A percentile compares a stretch with the other conserved stretches of the same genome.
phyloP scores from a whole-genome alignment of 1,140 invertebrate genomes.

The Apis mellifera region DNA sequence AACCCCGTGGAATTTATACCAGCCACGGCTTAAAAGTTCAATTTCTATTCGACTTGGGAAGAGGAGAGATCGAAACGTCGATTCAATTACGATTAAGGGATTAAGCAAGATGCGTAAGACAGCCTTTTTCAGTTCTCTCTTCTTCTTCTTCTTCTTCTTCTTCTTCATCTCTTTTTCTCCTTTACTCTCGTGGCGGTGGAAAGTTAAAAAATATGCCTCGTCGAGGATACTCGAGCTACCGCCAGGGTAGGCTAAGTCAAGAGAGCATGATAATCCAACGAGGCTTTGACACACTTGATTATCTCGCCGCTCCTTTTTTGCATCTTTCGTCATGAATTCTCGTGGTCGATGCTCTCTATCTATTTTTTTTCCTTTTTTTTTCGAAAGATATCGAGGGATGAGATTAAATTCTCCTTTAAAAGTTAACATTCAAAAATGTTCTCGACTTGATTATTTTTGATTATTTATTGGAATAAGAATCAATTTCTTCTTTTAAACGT shows the following conservation, averaged over 20 bases:
- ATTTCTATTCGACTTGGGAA: constrained; percentile 49
- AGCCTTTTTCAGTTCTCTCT: background rate
- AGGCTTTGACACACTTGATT: constrained; percentile 47
- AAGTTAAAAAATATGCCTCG: constrained; percentile 23
- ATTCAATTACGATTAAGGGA: constrained; percentile 54
- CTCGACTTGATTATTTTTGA: too few relatives aligned
- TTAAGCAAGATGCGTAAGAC: constrained; percentile 30
- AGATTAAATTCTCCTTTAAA: too few relatives aligned
- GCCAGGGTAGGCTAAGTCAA: constrained; percentile 44
- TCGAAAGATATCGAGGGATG: too few relatives aligned
- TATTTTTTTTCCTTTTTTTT: background rate
- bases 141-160: background rate
- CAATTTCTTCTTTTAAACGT: too few relatives aligned
- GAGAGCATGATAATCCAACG: constrained; percentile 48
- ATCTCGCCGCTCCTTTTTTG: background rate
- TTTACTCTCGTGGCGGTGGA: background rate
- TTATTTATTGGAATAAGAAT: too few relatives aligned
- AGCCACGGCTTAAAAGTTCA: constrained; percentile 49
- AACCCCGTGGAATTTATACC: constrained; percentile 61
- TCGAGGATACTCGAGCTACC: constrained; percentile 36
- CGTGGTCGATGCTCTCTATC: background rate
- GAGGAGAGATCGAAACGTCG: constrained; percentile 14
- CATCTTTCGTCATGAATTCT: background rate
- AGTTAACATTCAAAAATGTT: too few relatives aligned
- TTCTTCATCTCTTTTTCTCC: background rate